phyloP scores from a whole-genome alignment of 2,113 vertebrate genomes.

The Cyphomyrus discorhynchus region DNA sequence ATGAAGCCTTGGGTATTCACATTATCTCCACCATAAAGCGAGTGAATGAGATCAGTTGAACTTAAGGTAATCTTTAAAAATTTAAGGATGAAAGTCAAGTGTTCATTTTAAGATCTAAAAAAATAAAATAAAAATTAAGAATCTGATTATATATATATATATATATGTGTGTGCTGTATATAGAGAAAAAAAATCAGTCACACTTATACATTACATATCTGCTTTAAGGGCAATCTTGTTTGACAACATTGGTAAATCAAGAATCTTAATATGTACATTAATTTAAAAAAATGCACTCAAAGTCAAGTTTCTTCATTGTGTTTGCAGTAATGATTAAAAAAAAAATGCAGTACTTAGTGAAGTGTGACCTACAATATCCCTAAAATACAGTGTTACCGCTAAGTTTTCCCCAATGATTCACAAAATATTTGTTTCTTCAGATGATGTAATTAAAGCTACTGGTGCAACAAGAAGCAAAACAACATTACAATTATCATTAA shows the following conservation, averaged over 20 bases:
- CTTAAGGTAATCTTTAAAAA: constrained; percentile 33
- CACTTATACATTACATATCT: constrained; percentile 38
- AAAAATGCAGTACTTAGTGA: constrained; percentile 45
- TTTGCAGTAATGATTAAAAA: constrained; percentile 47
- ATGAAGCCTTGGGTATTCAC: constrained; percentile 24
- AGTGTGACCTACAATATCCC: constrained; percentile 15
- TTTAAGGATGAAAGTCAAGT: constrained; percentile 15
- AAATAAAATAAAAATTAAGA: background rate
- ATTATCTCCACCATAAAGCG: constrained; percentile 19
- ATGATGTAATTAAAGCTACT: constrained; percentile 12
- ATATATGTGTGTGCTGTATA: background rate
- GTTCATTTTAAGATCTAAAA: constrained; percentile 26
- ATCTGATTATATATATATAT: background rate
- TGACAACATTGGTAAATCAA: constrained; percentile 42
- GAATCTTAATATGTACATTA: constrained; percentile 50
- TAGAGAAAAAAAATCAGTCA: constrained; percentile 37
- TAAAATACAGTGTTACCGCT: constrained; percentile 60
- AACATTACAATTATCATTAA: background rate
- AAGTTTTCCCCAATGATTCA: constrained; percentile 28
- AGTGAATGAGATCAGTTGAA: constrained; percentile 26
- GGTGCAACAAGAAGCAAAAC: constrained; percentile 5
- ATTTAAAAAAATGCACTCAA: constrained; percentile 39
- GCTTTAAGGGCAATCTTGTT: constrained; percentile 32
- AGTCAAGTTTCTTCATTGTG: constrained; percentile 66
- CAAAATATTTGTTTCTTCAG: constrained; percentile 3